Base-by-base conservation (phyloP, 35 echinoderm and acorn worm species). In the Lytechinus variegatus region DNA sequence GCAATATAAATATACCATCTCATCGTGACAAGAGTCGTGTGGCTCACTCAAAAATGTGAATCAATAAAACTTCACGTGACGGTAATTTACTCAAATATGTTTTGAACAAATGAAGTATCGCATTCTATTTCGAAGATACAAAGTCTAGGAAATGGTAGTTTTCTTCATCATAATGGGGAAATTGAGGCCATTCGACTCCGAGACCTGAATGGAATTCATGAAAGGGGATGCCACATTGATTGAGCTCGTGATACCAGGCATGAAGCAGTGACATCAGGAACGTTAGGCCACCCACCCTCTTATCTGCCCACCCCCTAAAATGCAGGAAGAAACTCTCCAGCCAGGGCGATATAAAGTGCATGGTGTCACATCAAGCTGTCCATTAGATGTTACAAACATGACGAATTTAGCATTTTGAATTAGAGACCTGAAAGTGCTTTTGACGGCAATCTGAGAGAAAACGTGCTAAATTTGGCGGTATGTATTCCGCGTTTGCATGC, bases 381-480 rank as follows among this genome's bases (percentile, higher is more conserved):
- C 66, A 79, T 79, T 79, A 79, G 66, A 79, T 79, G 66, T 19
- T 79, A 79, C 66, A 79, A 79, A 79, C 66, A 79, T 79, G 66
- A 79, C 66, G 66, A 79, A 79, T 79, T 79, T 79, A 79, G 66
- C 66, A 79, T 79, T 79, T 79, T 79, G 66, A 79, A 79, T 79
- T n/a, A 79, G 66, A 79, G n/a, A 79, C 66, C 66, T 79, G 66
- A 79, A 79, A 79, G 66, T 79, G 66, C 66, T 79, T 79, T 79
- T 79, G 66, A 79, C 66, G 66, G 66, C 66, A 79, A 79, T 79
- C 66, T 16, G 66, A 79, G 66, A 24, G 66, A 79, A 79, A 79
- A 79, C 66, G 66, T 79, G 66, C 66, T 79, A 79, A 79, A 79
- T 79, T 79, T 79, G 66, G 66, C 66, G 66, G 66, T 79, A 79